A percentile compares a stretch with the other conserved stretches of the same genome.
Conservation (phyloP, 1,140 invertebrate genomes). For the Acromyrmex heyeri region DNA sequence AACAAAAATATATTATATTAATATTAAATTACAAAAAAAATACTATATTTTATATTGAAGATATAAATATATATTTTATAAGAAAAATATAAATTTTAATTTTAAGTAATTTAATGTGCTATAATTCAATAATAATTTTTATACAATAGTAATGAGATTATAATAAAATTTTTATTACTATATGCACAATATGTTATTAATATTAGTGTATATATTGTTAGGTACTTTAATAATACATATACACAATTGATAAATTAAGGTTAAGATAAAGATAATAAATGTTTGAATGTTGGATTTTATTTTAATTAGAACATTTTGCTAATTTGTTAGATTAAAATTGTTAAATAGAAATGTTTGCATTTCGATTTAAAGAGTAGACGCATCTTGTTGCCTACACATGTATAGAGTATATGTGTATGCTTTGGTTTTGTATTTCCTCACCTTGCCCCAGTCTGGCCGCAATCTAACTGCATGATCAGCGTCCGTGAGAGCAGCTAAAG, state of each 20-base stretch:
- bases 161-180: neutral
- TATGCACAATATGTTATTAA: neutral
- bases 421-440: constrained; percentile 78
- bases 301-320: neutral
- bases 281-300: neutral
- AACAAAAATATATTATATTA: neutral
- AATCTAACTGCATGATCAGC: constrained; percentile 90
- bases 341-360: neutral
- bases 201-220: neutral
- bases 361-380: neutral
- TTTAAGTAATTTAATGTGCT: no score
- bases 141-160: neutral
- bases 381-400: neutral
- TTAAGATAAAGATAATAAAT: neutral
- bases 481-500: constrained; percentile 90
- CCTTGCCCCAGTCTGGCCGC: constrained; percentile 92
- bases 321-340: neutral
- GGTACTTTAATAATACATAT: neutral
- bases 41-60: neutral
- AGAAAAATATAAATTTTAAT: no score
- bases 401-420: constrained; percentile 12
- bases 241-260: neutral
- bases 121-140: neutral
- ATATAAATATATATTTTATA: neutral
- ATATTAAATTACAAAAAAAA: constrained; percentile 5